Evolutionary conservation across 2,888 invertebrate species (phyloP).

Genomic region (Biston betularia): DNA sequence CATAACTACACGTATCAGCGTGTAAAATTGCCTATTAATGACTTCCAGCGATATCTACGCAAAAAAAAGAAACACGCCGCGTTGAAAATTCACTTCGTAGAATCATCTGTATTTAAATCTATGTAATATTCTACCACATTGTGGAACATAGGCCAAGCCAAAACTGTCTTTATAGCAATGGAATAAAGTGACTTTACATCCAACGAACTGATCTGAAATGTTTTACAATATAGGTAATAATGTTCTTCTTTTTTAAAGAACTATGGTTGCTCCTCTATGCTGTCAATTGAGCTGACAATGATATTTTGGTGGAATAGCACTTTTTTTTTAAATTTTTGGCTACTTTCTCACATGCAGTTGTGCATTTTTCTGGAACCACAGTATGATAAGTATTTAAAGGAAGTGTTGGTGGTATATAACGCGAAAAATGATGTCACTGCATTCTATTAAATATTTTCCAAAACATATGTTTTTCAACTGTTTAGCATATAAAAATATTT

Average conservation of each 20-base stretch:
- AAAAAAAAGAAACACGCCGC: slow-evolving; percentile 21
- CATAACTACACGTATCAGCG: slow-evolving; percentile 22
- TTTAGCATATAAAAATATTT: too few species aligned
- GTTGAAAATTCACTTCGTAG: slow-evolving; percentile 30
- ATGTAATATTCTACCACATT: slow-evolving; percentile 23
- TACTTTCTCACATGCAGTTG: too few species aligned
- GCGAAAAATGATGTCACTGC: too few species aligned
- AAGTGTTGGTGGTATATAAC: too few species aligned
- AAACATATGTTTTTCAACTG: too few species aligned
- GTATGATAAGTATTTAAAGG: too few species aligned
- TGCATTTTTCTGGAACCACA: too few species aligned
- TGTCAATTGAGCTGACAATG: too few species aligned
- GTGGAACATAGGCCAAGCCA: slow-evolving; percentile 5
- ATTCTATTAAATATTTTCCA: too few species aligned
- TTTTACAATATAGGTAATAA: background rate
- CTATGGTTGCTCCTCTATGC: slow-evolving; percentile 2
- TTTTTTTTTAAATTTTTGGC: too few species aligned
- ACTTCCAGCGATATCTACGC: slow-evolving; percentile 23
- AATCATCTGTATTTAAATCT: slow-evolving; percentile 43
- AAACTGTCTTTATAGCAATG: slow-evolving; percentile 11
- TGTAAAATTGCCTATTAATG: slow-evolving; percentile 34
- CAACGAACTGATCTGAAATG: background rate
- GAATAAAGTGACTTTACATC: slow-evolving; percentile 6
- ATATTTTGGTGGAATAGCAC: too few species aligned
- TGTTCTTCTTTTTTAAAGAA: background rate